Evolutionary conservation across 2,888 invertebrate genomes (phyloP).

Genomic region (Mimachlamys varia): DNA sequence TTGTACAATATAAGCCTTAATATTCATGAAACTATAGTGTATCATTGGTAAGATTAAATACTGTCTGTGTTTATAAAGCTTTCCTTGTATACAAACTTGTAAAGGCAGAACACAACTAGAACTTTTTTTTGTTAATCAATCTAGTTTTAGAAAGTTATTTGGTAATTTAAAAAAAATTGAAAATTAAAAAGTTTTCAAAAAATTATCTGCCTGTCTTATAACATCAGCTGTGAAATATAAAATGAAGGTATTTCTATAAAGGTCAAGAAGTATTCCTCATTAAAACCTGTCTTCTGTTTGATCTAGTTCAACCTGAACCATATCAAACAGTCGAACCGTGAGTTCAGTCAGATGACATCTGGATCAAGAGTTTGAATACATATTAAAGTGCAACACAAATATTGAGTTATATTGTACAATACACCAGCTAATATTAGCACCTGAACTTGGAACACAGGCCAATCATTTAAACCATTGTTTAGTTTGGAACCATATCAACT

Average conservation of each 20-base stretch:
- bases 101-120: no score
- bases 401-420: background rate
- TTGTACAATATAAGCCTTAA: no score
- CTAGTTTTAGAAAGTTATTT: no score
- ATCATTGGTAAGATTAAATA: no score
- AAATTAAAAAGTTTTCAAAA: no score
- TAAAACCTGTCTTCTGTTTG: background rate
- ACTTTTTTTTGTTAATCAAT: no score
- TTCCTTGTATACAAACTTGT: no score
- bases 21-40: no score
- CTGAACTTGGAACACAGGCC: background rate
- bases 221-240: no score
- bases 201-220: background rate
- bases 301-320: background rate
- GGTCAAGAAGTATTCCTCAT: background rate
- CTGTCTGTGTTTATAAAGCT: no score
- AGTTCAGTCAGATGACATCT: background rate
- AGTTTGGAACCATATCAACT: constrained; percentile 17
- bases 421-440: background rate
- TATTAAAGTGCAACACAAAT: constrained; percentile 22
- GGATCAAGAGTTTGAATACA: background rate
- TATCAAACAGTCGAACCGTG: background rate
- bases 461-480: constrained; percentile 21
- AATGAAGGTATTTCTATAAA: no score
- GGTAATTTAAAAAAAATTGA: no score